Evolutionary conservation across 2,113 vertebrate species (phyloP), one percentile per base, ranked within the genome.

Genomic region (Sorex fumeus): DNA sequence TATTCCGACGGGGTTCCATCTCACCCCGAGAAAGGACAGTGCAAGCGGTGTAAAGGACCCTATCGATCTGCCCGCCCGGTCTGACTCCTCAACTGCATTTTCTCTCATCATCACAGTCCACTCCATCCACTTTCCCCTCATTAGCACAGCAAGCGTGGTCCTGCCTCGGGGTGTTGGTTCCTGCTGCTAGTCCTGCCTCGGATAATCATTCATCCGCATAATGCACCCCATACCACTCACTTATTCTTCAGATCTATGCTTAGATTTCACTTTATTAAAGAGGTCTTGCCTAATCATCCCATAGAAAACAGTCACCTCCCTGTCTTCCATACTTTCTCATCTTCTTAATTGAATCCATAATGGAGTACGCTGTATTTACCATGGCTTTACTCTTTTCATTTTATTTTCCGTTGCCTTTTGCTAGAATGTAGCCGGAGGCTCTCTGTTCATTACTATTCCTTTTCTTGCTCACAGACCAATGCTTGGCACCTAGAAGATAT

Each of bases 341-440:
- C 1, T n/a, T 53, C 13, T 77, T 77, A 62, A 28, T 21, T 62
- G 70, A 71, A 30, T 64, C 28, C 13, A 3, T 40, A 27, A 53
- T 11, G 3, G 50, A 79, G 50, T 21, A 13, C 28, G 72, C 9
- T 57, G 2, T 40, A 25, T 27, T 34, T 2, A 57, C 8, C 60
- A 53, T 50, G 10, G 50, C 50, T 72, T 84, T 74, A 60, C 15
- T 67, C 45, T 2, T 27, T 88, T 76, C 45, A 72, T 88, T 84
- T 88, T 76, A 60, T 79, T 88, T 85, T 71, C 62, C 47, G 19
- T 66, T 86, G 77, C 1, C 19, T 50, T 60, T 80, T 79, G 45
- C 62, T 53, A 67, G 34, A 71, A 53, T 10, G 2, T 28, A 84
- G 30, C 27, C 32, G 36, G 53, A 79, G 30, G 72, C 12, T 57